Conservation (phyloP, 2,797 vertebrate genomes). For the Rhinatrema bivittatum region DNA sequence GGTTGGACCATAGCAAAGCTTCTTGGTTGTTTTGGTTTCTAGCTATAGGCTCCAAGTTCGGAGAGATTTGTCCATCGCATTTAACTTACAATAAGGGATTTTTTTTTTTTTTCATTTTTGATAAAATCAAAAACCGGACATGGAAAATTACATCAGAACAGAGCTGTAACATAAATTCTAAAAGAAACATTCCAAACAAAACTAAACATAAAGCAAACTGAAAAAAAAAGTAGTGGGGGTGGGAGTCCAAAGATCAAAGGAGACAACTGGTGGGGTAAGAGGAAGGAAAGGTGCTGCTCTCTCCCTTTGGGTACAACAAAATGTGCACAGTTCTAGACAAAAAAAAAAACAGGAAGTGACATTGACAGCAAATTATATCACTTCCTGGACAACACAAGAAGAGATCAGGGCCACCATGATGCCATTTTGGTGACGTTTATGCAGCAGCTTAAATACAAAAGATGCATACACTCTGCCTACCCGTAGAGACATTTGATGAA, state of each 20-base stretch:
- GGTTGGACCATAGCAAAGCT: slow-evolving; percentile 47
- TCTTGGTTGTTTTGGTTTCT: slow-evolving; percentile 37
- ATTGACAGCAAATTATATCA: slow-evolving; percentile 32
- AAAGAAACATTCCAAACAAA: slow-evolving; percentile 47
- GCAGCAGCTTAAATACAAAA: slow-evolving; percentile 17
- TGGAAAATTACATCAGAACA: slow-evolving; percentile 47
- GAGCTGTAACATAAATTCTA: slow-evolving; percentile 44
- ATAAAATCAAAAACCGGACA: slow-evolving; percentile 45
- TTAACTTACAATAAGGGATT: no score
- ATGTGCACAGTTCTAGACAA: slow-evolving; percentile 39
- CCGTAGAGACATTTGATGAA: no score
- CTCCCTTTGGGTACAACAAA: slow-evolving; percentile 36
- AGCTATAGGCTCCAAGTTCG: slow-evolving; percentile 40
- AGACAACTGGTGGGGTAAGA: neutral
- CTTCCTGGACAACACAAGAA: slow-evolving; percentile 33
- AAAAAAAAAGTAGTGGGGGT: slow-evolving; percentile 17
- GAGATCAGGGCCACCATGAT: slow-evolving; percentile 17
- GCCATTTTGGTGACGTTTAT: slow-evolving; percentile 33
- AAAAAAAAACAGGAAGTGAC: slow-evolving; percentile 30
- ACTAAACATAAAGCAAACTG: slow-evolving; percentile 35
- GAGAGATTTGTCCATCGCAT: slow-evolving; percentile 42
- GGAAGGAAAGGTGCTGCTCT: neutral
- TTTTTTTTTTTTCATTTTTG: slow-evolving; percentile 27
- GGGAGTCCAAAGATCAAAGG: no score
- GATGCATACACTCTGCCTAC: no score